phyloP scores from a whole-genome alignment of 37 sponge, comb jelly and placozoan species.

The Chondrilla cf. caribensis region DNA sequence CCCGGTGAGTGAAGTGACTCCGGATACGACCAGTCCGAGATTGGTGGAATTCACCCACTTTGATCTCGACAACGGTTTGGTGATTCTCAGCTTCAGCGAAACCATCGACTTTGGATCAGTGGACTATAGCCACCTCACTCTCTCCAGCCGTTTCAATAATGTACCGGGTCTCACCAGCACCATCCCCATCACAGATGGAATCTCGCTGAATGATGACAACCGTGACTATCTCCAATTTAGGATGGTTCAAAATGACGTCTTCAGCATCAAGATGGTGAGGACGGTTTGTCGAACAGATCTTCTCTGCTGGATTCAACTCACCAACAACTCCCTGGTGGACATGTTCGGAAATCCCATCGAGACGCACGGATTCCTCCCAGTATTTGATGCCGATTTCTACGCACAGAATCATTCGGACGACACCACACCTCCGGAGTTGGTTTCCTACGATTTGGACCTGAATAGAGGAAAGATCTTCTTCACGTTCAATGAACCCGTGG shows the following conservation, averaged over 20 bases:
- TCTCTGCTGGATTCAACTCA: constrained; percentile 63
- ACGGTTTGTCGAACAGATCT: constrained; percentile 45
- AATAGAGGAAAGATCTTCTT: constrained; percentile 57
- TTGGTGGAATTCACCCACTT: constrained; percentile 52
- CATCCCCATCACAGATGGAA: constrained; percentile 39
- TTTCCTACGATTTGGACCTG: constrained; percentile 58
- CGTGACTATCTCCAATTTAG: constrained; percentile 29
- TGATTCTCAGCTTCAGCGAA: constrained; percentile 70
- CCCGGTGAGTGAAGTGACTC: constrained; percentile 17
- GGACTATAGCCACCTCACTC: constrained; percentile 34
- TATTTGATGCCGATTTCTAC: not conserved
- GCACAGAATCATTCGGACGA: constrained; percentile 48
- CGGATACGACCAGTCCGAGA: constrained; percentile 67
- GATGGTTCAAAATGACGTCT: constrained; percentile 48
- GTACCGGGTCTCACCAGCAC: not conserved
- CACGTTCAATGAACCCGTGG: constrained; percentile 82
- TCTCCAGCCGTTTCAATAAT: constrained; percentile 3
- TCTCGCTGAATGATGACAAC: constrained; percentile 38
- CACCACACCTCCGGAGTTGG: constrained; percentile 50
- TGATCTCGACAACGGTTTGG: constrained; percentile 63
- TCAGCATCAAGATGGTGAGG: constrained; percentile 51
- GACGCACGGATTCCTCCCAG: not conserved
- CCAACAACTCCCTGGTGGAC: constrained; percentile 49
- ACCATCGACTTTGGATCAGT: constrained; percentile 66
- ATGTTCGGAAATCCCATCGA: constrained; percentile 70